phyloP scores from a whole-genome alignment of 2,113 vertebrate species.

The Elephantulus edwardii region DNA sequence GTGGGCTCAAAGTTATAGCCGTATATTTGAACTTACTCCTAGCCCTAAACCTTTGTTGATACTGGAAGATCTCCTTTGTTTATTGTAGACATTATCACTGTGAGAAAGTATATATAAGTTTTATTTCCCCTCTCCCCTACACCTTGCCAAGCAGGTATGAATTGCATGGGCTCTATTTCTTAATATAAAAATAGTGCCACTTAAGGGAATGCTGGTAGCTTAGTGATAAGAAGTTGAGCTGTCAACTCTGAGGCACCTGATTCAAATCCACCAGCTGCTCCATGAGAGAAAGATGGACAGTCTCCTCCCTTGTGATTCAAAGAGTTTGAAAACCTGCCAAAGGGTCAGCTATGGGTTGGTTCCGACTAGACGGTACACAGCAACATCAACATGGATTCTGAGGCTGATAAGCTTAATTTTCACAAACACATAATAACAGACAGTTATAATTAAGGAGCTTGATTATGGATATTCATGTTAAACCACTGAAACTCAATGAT shows the following conservation, averaged over 20 bases:
- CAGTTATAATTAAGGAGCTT: background rate
- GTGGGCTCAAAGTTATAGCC: background rate
- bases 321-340: no score
- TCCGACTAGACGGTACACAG: no score
- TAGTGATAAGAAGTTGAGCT: no score
- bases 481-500: background rate
- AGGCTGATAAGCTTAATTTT: background rate
- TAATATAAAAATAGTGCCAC: background rate
- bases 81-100: background rate
- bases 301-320: no score
- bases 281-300: no score
- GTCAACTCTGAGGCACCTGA: no score
- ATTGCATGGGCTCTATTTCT: conserved; percentile 18
- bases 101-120: conserved; percentile 25
- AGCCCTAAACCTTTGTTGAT: background rate
- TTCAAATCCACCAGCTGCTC: no score
- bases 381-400: background rate
- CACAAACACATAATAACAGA: background rate
- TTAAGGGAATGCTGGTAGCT: no score
- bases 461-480: background rate
- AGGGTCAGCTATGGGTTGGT: no score
- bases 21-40: background rate
- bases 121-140: background rate
- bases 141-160: background rate
- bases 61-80: background rate